phyloP scores from a whole-genome alignment of 2,888 invertebrate species.

The Dione vanillae region DNA sequence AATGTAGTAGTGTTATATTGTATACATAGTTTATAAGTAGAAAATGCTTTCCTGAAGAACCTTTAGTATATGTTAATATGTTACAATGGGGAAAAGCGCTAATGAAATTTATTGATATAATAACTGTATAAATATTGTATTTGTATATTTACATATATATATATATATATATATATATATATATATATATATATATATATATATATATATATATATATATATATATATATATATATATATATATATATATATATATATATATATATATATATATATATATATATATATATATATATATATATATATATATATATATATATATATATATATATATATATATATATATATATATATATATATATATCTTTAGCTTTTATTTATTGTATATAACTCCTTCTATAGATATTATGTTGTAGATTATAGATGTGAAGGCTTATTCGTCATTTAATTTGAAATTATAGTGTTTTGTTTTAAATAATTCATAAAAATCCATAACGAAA shows the following conservation, averaged over 20 bases:
- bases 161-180: constrained; percentile 51
- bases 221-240: no score
- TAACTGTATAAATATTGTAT: constrained; percentile 47
- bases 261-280: no score
- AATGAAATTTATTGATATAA: constrained; percentile 70
- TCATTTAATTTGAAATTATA: no score
- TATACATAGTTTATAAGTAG: constrained; percentile 13
- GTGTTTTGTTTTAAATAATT: no score
- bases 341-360: no score
- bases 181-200: constrained; percentile 25
- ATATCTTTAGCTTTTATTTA: background rate
- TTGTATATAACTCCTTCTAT: constrained; percentile 9
- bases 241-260: no score
- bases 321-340: no score
- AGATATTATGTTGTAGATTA: constrained; percentile 4
- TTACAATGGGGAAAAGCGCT: constrained; percentile 80
- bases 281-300: no score
- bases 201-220: background rate
- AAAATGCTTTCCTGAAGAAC: constrained; percentile 26
- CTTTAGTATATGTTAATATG: constrained; percentile 23
- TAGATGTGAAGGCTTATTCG: background rate
- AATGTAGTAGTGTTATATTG: background rate
- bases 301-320: no score
- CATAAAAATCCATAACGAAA: no score
- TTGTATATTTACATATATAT: constrained; percentile 19